Conservation (phyloP, 35 echinoderm and acorn worm species). For the Ophioderma brevispina region DNA sequence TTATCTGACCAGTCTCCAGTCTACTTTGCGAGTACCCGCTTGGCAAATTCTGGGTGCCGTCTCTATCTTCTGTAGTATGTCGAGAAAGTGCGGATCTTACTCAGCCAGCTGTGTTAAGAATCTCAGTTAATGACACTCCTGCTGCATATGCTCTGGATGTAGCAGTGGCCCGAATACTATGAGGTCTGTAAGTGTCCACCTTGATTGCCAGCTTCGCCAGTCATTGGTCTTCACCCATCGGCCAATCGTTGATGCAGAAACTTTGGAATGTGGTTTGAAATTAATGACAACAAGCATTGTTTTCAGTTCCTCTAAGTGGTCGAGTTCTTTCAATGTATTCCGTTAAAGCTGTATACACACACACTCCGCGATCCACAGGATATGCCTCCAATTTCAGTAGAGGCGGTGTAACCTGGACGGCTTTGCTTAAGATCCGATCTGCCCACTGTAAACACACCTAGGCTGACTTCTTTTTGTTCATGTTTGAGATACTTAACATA, state of each 20-base stretch:
- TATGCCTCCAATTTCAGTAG: conserved; percentile 16
- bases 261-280: conserved; percentile 31
- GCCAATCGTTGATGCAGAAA: conserved; percentile 30
- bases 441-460: background rate
- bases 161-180: conserved; percentile 29
- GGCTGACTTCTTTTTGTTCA: background rate
- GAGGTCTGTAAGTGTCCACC: conserved; percentile 10
- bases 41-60: too few relatives aligned
- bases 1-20: too few relatives aligned
- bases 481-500: conserved; percentile 6
- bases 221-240: conserved; percentile 23
- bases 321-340: conserved; percentile 18
- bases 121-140: too few relatives aligned
- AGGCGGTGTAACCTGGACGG: conserved; percentile 5
- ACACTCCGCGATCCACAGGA: conserved; percentile 38
- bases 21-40: too few relatives aligned
- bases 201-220: conserved; percentile 31
- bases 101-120: too few relatives aligned
- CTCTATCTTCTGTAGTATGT: too few relatives aligned
- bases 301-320: conserved; percentile 15
- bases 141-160: background rate
- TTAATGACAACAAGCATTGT: conserved; percentile 37
- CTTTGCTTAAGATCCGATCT: conserved; percentile 32
- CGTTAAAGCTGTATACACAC: conserved; percentile 19
- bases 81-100: too few relatives aligned